Evolutionary conservation across 2,113 vertebrate genomes (phyloP).

Genomic region (cattle (Bos taurus)): DNA sequence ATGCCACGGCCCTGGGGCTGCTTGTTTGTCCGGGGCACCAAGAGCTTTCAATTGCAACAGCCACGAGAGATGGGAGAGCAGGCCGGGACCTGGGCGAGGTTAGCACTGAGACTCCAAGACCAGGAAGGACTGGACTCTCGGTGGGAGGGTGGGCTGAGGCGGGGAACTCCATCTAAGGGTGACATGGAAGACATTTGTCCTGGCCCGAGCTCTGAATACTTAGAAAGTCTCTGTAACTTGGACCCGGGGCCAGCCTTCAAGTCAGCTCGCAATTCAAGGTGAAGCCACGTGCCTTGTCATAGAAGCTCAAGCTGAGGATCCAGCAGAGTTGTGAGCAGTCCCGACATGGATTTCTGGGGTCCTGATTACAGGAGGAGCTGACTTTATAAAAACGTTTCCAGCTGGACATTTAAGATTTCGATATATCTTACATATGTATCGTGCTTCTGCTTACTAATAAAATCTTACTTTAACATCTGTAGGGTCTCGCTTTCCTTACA

Average conservation of each 20-base stretch:
- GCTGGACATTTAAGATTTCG: not conserved
- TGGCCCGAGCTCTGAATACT: not conserved
- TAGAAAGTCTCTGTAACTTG: not conserved
- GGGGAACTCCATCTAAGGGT: not conserved
- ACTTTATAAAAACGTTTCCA: not conserved
- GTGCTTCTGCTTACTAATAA: not conserved
- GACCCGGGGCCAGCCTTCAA: not conserved
- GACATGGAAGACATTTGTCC: not conserved
- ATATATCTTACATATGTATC: not conserved
- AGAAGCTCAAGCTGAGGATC: not conserved
- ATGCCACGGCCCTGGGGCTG: fast-evolving
- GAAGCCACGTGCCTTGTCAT: not conserved
- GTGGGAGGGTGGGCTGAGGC: not conserved
- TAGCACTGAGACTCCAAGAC: not conserved
- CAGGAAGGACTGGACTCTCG: not conserved
- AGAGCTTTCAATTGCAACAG: too few relatives aligned
- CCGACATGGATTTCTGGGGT: not conserved
- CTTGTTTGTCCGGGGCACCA: fast-evolving
- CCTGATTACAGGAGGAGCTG: not conserved
- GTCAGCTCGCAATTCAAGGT: not conserved
- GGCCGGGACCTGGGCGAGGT: not conserved
- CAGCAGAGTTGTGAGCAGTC: not conserved
- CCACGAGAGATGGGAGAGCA: not conserved
- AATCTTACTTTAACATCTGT: not conserved
- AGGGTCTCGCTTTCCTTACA: not conserved